phyloP scores from a whole-genome alignment of 2,113 vertebrate genomes.

The Pituophis catenifer region DNA sequence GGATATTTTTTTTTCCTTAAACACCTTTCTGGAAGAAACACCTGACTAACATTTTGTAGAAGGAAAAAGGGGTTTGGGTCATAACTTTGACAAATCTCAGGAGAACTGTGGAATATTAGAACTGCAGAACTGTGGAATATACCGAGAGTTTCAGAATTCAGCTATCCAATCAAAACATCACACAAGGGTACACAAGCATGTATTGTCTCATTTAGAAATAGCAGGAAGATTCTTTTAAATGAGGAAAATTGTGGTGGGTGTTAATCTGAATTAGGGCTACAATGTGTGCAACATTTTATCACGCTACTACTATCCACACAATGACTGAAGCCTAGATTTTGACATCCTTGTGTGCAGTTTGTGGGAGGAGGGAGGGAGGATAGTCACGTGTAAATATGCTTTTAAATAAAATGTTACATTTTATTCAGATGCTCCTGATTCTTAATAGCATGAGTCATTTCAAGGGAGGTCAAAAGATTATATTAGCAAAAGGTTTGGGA shows the following conservation, averaged over 20 bases:
- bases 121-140: not conserved
- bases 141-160: not conserved
- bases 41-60: not conserved
- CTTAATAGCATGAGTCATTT: not conserved
- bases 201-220: not conserved
- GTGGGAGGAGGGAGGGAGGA: not conserved
- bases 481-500: not conserved
- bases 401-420: not conserved
- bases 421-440: not conserved
- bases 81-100: not conserved
- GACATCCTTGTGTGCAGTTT: not conserved
- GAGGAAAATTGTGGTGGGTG: not conserved
- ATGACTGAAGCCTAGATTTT: not conserved
- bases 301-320: not conserved
- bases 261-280: not conserved
- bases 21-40: not conserved
- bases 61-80: not conserved
- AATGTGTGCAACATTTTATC: not conserved
- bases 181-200: not conserved
- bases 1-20: not conserved
- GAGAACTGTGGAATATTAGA: not conserved
- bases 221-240: not conserved
- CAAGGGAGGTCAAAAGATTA: not conserved
- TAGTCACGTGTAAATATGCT: not conserved
- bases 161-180: not conserved